Conservation (phyloP, 1,140 invertebrate genomes). For the Drosophila willistoni region DNA sequence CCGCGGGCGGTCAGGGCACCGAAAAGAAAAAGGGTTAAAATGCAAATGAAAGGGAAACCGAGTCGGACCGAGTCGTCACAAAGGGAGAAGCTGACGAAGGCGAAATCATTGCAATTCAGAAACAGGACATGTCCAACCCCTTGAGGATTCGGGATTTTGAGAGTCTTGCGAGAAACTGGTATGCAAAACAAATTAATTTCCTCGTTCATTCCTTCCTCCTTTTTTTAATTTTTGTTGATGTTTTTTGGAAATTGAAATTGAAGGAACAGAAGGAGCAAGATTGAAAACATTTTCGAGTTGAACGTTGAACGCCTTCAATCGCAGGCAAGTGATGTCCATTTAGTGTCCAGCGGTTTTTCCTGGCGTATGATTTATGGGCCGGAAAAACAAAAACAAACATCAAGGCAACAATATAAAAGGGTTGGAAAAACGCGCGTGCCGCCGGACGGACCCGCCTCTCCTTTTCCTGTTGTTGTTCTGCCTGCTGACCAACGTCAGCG, state of each 20-base stretch:
- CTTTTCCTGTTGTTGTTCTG: too few relatives aligned
- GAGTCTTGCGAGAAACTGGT: neutral
- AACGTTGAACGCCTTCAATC: neutral
- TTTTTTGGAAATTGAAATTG: neutral
- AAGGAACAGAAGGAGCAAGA: neutral
- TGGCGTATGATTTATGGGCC: constrained; percentile 39
- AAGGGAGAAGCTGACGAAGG: constrained; percentile 61
- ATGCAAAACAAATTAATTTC: constrained; percentile 12
- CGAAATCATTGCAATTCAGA: constrained; percentile 33
- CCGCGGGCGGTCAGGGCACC: neutral
- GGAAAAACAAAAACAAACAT: constrained; percentile 32
- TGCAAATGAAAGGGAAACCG: constrained; percentile 10
- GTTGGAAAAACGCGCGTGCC: constrained; percentile 22
- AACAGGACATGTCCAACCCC: constrained; percentile 60
- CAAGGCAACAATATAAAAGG: constrained; percentile 28
- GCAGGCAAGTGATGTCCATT: constrained; percentile 25
- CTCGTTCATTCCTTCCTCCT: neutral
- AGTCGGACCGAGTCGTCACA: neutral
- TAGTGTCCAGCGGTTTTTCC: constrained; percentile 39
- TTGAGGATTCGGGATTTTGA: constrained; percentile 4
- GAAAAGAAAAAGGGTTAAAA: constrained; percentile 1
- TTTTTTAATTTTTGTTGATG: neutral
- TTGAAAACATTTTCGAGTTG: neutral
- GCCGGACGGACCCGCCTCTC: constrained; percentile 41
- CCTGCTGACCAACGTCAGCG: constrained; percentile 13